Evolutionary conservation across 2,113 vertebrate genomes (phyloP).

Genomic region (Cyprinodon variegatus): DNA sequence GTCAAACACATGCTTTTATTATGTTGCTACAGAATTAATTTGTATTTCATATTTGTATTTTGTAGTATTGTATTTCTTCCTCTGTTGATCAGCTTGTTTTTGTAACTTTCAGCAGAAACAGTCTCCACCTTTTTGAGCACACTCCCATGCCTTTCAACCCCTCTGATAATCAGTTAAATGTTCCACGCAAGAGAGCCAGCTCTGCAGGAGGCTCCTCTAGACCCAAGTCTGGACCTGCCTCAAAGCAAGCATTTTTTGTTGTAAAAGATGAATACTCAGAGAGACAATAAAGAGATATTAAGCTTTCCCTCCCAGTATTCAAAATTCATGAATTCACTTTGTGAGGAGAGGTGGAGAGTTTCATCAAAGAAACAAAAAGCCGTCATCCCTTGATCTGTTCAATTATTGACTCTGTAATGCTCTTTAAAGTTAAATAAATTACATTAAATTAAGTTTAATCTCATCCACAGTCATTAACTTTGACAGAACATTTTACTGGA

Average conservation of each 20-base stretch:
- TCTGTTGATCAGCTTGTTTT: constrained; percentile 47
- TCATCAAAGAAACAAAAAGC: constrained; percentile 58
- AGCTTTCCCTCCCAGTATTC: constrained; percentile 45
- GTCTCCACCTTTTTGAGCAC: constrained; percentile 28
- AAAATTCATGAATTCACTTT: constrained; percentile 49
- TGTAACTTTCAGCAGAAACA: constrained; percentile 35
- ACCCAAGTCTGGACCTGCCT: constrained; percentile 63
- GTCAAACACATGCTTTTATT: too few species aligned
- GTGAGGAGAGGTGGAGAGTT: constrained; percentile 24
- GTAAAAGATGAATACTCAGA: constrained; percentile 30
- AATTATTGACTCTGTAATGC: constrained; percentile 42
- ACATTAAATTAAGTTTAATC: constrained; percentile 55
- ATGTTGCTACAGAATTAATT: constrained; percentile 50
- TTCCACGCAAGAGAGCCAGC: constrained; percentile 34
- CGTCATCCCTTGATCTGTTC: constrained; percentile 47
- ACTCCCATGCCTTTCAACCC: constrained; percentile 20
- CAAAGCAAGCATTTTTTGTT: constrained; percentile 38
- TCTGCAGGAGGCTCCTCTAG: constrained; percentile 30
- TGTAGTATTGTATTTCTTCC: constrained; percentile 29
- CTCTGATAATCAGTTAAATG: constrained; percentile 30
- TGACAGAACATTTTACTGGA: constrained; percentile 36
- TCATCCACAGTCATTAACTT: constrained; percentile 33
- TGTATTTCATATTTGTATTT: constrained; percentile 20
- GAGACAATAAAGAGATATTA: constrained; percentile 38
- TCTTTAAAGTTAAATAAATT: constrained; percentile 53